Evolutionary conservation across 2,113 vertebrate genomes (phyloP).

Genomic region (Salvator merianae): DNA sequence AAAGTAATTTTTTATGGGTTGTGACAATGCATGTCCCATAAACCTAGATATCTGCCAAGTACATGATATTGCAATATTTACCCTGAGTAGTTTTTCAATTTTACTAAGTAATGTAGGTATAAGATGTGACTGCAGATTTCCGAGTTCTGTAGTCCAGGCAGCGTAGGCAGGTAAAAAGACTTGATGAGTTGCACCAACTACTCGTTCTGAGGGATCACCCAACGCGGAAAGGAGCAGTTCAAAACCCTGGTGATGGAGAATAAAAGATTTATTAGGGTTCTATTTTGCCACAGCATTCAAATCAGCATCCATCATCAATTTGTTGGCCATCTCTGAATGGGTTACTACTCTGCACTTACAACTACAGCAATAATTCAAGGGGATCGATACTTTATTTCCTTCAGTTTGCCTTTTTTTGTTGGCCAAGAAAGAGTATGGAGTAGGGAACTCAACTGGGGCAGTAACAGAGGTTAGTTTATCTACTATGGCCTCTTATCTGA

Average conservation of each 20-base stretch:
- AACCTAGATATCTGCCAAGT: too few species aligned
- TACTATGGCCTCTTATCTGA: not conserved
- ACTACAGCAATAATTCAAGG: not conserved
- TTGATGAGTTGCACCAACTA: constrained; percentile 94
- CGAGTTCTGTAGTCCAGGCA: constrained; percentile 95
- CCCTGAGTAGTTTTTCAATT: constrained; percentile 94
- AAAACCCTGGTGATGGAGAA: constrained; percentile 83
- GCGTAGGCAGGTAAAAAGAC: constrained; percentile 98
- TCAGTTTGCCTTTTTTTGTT: not conserved
- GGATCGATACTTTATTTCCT: not conserved
- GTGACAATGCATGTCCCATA: too few species aligned
- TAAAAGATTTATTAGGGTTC: not conserved
- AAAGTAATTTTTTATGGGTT: too few species aligned
- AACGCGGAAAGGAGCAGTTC: constrained; percentile 93
- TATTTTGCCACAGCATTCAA: not conserved
- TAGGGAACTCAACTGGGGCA: not conserved
- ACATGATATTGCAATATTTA: too few species aligned
- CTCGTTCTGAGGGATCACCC: constrained; percentile 93
- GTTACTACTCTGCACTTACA: not conserved
- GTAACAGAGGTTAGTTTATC: too few species aligned
- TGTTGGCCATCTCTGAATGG: not conserved
- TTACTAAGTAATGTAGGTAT: constrained; percentile 92
- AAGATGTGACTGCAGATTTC: constrained; percentile 89
- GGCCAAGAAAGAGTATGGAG: not conserved
- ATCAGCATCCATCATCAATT: not conserved